Conservation (phyloP, 2,888 invertebrate genomes). For the Meteorus cinctellus region DNA sequence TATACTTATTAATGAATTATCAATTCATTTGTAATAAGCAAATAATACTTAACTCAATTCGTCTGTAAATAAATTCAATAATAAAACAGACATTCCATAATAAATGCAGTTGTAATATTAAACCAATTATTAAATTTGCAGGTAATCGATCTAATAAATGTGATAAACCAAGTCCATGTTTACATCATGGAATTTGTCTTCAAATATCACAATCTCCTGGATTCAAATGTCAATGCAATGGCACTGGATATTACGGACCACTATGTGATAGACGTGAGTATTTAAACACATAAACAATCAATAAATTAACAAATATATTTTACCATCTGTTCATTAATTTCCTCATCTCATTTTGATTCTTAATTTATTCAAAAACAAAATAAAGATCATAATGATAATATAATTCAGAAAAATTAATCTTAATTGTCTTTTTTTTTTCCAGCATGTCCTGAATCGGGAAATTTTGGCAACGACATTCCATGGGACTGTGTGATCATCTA, state of each 20-base stretch:
- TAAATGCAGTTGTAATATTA: conserved; percentile 20
- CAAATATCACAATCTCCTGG: conserved; percentile 81
- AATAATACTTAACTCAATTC: background rate
- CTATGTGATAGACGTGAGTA: conserved; percentile 81
- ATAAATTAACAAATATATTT: no score
- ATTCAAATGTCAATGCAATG: conserved; percentile 82
- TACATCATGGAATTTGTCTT: conserved; percentile 80
- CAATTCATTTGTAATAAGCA: background rate
- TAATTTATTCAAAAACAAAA: background rate
- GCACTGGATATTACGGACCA: conserved; percentile 83
- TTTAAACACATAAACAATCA: background rate
- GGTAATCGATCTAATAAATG: conserved; percentile 79
- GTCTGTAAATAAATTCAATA: background rate
- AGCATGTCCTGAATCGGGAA: background rate
- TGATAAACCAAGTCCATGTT: conserved; percentile 77
- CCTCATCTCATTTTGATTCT: no score
- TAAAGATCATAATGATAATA: background rate
- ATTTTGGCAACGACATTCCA: background rate
- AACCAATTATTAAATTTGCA: conserved; percentile 51
- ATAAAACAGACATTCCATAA: background rate
- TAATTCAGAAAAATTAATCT: background rate
- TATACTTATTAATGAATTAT: background rate
- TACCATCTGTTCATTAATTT: no score
- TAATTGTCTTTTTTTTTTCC: background rate
- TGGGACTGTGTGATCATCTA: conserved; percentile 2